Evolutionary conservation across 2,797 vertebrate genomes (phyloP), one percentile per base, ranked within the genome.

Genomic region (Serranus cabrilla): DNA sequence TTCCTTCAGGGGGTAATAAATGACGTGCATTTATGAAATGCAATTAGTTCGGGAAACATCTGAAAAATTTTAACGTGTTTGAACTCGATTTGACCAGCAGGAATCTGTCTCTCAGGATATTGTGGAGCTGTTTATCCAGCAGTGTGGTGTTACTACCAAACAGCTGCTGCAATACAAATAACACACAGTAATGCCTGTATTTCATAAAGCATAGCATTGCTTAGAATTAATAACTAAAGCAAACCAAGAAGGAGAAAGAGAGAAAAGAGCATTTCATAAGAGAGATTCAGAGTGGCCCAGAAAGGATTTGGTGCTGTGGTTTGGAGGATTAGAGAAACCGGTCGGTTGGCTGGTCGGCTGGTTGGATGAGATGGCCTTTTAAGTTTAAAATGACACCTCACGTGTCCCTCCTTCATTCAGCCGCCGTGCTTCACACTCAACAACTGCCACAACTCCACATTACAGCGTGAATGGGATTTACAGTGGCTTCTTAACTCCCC

Each of bases 381-480:
- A 86, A 83, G 73, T 78, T 81, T 50, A 66, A 81, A 64, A 84
- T 60, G 83, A 76, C 71, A 71, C 21, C 62, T 83, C 78, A 71
- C 61, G 21, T 71, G 73, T 74, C 69, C 55, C 25, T 54, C 45
- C 67, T 64, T 73, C 74, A 68, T 76, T 82, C 73, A 56, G 61
- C 6, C 4, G 63, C 50, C 34, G 16, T 11, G 31, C 39, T 71
- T 74, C 72, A 45, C 39, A 20, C 69, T 79, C 68, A 74, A 43
- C 63, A 50, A 57, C 71, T 64, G 80, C 78, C 77, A 39, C 31
- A 27, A 50, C 71, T 69, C 73, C 74, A 64, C 13, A 57, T 71
- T 71, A 60, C 27, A 14, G 25, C 74, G 60, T 25, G 78, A 82
- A 87, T 76, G 69, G 82, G 85, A 90, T 91, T 90, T 78, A 71